A percentile compares a stretch with the other conserved stretches of the same genome.
phyloP scores from a whole-genome alignment of 1,140 invertebrate species.

The Drosophila murphyi region DNA sequence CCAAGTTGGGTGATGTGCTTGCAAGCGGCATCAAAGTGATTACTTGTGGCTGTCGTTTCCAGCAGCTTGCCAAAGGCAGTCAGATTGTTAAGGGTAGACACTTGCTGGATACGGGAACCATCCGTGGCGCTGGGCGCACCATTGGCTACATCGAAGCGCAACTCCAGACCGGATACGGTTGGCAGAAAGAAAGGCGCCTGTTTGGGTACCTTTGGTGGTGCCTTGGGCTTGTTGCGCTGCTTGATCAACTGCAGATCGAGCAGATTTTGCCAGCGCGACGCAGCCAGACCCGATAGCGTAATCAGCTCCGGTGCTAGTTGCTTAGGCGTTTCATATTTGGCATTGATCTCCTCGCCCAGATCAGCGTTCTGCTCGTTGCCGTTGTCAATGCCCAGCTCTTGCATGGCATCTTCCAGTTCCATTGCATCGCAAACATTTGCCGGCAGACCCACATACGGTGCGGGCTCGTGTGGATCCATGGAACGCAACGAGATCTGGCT shows the following conservation, averaged over 20 bases:
- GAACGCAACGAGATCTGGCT: constrained; percentile 91
- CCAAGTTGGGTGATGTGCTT: constrained; percentile 92
- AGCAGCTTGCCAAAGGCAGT: constrained; percentile 89
- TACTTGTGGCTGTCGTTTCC: constrained; percentile 77
- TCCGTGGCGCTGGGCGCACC: constrained; percentile 78
- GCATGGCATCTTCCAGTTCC: constrained; percentile 59
- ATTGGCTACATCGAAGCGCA: constrained; percentile 91
- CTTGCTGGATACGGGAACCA: constrained; percentile 86
- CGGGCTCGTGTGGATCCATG: constrained; percentile 86
- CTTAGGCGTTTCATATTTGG: constrained; percentile 87
- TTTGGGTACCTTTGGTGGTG: constrained; percentile 91
- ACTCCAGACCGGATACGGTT: constrained; percentile 92
- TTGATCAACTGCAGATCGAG: constrained; percentile 96
- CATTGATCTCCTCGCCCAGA: constrained; percentile 85
- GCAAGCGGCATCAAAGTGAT: constrained; percentile 87
- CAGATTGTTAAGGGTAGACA: constrained; percentile 87
- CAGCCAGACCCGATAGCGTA: constrained; percentile 93
- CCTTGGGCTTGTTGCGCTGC: constrained; percentile 95
- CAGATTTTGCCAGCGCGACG: constrained; percentile 97
- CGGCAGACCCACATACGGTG: constrained; percentile 88
- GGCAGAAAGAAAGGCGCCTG: constrained; percentile 98
- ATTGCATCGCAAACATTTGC: constrained; percentile 78
- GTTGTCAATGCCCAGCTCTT: constrained; percentile 77
- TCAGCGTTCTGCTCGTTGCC: constrained; percentile 69
- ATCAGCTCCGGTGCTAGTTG: constrained; percentile 93